Percentiles rank a stretch among this genome's conserved stretches.
These are phyloP conservation scores for Prolemur simus DNA, from an alignment of 2,113 vertebrate genomes.

Conservation along the genomic window DNA sequence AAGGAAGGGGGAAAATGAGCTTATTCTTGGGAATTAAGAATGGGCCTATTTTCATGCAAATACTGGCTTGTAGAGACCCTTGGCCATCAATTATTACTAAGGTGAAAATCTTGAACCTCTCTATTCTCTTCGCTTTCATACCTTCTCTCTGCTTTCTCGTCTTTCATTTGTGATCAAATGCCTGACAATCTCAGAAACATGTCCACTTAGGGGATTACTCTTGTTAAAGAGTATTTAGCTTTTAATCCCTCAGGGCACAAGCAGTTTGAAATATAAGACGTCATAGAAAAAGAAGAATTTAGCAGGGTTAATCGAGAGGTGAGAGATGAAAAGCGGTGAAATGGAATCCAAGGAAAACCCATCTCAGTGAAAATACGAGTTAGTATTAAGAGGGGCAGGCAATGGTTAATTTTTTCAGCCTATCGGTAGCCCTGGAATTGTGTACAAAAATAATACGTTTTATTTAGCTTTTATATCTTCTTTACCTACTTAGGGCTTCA, in stretches of 20 bases:
- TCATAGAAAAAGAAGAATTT: conserved; percentile 71
- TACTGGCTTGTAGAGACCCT: not conserved
- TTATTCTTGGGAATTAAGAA: conserved; percentile 50
- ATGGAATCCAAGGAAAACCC: conserved; percentile 58
- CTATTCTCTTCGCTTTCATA: not conserved
- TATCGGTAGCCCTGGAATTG: not conserved
- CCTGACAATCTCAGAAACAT: conserved; percentile 42
- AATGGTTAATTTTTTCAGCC: not conserved
- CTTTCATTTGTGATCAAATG: conserved; percentile 59
- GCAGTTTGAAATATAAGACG: conserved; percentile 73
- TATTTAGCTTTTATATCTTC: not conserved
- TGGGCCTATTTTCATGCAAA: conserved; percentile 54
- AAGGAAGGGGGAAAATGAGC: conserved; percentile 32
- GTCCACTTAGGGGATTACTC: conserved; percentile 68
- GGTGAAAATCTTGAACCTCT: conserved; percentile 50
- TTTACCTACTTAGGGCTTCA: not conserved
- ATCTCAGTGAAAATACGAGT: not conserved
- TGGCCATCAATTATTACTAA: conserved; percentile 19
- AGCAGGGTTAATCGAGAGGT: conserved; percentile 65
- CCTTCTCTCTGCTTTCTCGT: not conserved
- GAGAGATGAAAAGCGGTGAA: conserved; percentile 67
- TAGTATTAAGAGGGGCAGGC: not conserved
- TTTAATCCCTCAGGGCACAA: conserved; percentile 54
- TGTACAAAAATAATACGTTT: not conserved
- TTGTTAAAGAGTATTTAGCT: conserved; percentile 65